phyloP scores from a whole-genome alignment of 2,113 vertebrate genomes.

The Lagopus leucura region DNA sequence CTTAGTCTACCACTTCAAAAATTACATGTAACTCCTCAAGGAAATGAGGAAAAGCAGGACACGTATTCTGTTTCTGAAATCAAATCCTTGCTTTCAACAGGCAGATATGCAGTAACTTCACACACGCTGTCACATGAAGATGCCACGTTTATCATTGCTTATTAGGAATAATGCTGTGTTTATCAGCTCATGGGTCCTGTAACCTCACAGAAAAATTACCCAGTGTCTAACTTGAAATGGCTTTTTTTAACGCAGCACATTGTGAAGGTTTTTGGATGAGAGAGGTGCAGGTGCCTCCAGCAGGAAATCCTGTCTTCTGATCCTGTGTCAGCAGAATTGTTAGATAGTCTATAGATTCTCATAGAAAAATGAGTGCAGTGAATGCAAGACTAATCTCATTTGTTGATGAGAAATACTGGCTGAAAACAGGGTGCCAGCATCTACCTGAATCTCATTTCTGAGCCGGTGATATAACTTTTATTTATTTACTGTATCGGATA shows the following conservation, averaged over 20 bases:
- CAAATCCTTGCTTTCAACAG: not conserved
- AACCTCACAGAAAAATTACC: not conserved
- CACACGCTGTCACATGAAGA: not conserved
- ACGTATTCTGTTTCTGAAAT: not conserved
- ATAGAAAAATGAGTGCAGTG: not conserved
- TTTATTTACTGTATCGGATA: not conserved
- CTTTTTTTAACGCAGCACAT: rapidly evolving
- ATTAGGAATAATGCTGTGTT: not conserved
- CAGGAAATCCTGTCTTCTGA: not conserved
- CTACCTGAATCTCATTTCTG: not conserved
- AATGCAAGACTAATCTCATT: not conserved
- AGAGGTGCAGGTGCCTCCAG: not conserved
- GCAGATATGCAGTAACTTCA: not conserved
- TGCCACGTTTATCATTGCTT: not conserved
- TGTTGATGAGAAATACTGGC: not conserved
- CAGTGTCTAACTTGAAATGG: not conserved
- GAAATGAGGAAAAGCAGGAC: not conserved
- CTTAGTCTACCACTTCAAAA: not conserved
- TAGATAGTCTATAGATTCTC: rapidly evolving
- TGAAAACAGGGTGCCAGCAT: not conserved
- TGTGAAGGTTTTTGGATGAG: not conserved
- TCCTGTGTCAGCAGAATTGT: not conserved
- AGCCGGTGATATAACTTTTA: not conserved
- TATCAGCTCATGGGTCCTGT: not conserved
- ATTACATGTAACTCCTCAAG: not conserved